These are phyloP conservation scores for Thalassarche chlororhynchos DNA, from an alignment of 2,113 vertebrate genomes.

Conservation along the genomic window DNA sequence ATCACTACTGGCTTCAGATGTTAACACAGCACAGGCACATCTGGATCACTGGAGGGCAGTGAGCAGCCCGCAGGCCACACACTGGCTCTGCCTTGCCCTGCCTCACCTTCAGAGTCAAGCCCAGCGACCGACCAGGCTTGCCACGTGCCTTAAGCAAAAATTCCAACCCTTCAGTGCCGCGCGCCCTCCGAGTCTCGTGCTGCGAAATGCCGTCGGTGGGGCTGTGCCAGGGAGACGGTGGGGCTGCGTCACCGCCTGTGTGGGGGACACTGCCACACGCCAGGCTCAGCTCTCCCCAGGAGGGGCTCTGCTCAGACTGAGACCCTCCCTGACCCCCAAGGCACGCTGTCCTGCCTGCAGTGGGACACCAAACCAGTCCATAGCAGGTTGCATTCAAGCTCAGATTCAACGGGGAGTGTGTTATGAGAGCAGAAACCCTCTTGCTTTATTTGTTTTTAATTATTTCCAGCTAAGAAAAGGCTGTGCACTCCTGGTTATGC, in stretches of 20 bases:
- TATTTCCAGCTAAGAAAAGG: neutral
- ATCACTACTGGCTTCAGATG: neutral
- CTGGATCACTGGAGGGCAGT: neutral
- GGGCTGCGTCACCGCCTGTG: neutral
- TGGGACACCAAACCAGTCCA: neutral
- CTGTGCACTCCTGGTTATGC: neutral
- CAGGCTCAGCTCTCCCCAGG: neutral
- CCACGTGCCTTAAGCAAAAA: neutral
- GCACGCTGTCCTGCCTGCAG: neutral
- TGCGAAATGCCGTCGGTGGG: fast-evolving
- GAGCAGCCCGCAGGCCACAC: fast-evolving
- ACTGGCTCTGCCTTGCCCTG: neutral
- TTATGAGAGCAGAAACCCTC: neutral
- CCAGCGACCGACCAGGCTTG: neutral
- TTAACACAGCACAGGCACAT: neutral
- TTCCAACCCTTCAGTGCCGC: neutral
- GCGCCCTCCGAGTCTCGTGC: fast-evolving
- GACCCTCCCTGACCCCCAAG: neutral
- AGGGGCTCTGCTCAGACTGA: neutral
- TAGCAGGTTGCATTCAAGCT: neutral
- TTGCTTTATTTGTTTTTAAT: neutral
- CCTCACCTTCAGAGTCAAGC: neutral
- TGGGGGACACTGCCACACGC: neutral
- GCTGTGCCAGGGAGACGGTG: neutral
- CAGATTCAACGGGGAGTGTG: neutral